These are phyloP conservation scores for Sinocyclocheilus maitianheensis DNA, from an alignment of 2,113 vertebrate species.

Conservation along the genomic window DNA sequence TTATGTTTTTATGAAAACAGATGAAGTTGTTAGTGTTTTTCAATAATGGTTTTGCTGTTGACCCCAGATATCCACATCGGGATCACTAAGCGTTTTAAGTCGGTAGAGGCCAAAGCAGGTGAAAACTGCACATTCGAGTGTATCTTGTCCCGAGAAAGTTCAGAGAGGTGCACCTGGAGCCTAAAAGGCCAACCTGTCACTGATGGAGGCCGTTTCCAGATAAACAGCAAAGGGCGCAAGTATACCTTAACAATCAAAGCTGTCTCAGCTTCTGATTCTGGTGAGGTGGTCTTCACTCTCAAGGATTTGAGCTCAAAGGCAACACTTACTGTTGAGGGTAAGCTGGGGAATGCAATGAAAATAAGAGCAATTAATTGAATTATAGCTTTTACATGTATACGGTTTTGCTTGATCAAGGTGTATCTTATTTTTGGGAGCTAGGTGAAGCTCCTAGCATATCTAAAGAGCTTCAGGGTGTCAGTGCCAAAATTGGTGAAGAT, in stretches of 20 bases:
- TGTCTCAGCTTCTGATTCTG: constrained; percentile 70
- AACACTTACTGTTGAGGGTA: constrained; percentile 83
- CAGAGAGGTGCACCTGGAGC: constrained; percentile 80
- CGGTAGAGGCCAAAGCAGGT: constrained; percentile 85
- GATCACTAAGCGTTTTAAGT: constrained; percentile 91
- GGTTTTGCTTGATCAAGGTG: not conserved
- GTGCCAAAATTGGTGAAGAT: constrained; percentile 74
- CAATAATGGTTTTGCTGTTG: not conserved
- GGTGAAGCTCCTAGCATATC: constrained; percentile 80
- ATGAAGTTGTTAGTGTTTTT: not conserved
- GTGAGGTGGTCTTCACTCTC: constrained; percentile 85
- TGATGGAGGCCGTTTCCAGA: constrained; percentile 73
- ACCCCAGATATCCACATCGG: constrained; percentile 87
- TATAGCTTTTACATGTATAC: not conserved
- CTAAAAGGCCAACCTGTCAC: constrained; percentile 75
- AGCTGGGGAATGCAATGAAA: too few species aligned
- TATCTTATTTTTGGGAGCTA: constrained; percentile 55
- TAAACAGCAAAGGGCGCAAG: constrained; percentile 82
- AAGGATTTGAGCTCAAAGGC: constrained; percentile 84
- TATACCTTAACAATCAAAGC: constrained; percentile 80
- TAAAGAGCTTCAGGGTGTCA: constrained; percentile 79
- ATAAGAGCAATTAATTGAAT: too few species aligned
- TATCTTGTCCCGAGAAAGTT: constrained; percentile 85
- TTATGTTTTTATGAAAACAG: too few species aligned
- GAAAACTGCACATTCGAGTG: constrained; percentile 91